Evolutionary conservation across 2,888 invertebrate species (phyloP).

Genomic region (Eristalinus sepulchralis): DNA sequence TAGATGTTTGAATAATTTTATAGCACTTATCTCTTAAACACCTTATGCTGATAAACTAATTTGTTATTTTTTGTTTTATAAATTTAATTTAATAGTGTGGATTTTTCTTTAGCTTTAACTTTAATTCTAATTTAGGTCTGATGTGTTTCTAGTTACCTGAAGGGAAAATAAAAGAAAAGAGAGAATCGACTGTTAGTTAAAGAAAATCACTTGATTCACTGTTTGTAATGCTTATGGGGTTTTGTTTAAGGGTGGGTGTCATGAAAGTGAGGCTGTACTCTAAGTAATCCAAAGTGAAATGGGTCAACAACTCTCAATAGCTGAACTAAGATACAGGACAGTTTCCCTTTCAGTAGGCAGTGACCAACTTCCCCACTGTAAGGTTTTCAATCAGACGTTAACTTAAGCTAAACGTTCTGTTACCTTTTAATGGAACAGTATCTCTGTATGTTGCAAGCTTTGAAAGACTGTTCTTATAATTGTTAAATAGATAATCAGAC

Average conservation of each 20-base stretch:
- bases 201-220: neutral
- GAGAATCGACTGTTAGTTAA: neutral
- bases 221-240: too few species aligned
- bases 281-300: too few species aligned
- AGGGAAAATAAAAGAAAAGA: neutral
- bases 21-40: conserved; percentile 42
- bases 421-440: too few species aligned
- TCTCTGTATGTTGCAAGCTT: too few species aligned
- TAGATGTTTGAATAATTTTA: conserved; percentile 41
- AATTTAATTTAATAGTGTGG: conserved; percentile 42
- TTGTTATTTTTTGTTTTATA: conserved; percentile 16
- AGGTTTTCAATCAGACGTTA: too few species aligned
- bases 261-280: neutral
- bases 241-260: neutral
- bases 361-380: too few species aligned
- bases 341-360: too few species aligned
- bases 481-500: too few species aligned
- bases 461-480: too few species aligned
- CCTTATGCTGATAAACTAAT: conserved; percentile 30
- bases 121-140: conserved; percentile 62
- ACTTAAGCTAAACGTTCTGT: too few species aligned
- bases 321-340: too few species aligned
- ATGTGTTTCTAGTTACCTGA: conserved; percentile 67
- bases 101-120: neutral
- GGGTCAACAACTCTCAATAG: too few species aligned